Conservation (phyloP, 2,888 invertebrate species). For the Anthophora plumipes region DNA sequence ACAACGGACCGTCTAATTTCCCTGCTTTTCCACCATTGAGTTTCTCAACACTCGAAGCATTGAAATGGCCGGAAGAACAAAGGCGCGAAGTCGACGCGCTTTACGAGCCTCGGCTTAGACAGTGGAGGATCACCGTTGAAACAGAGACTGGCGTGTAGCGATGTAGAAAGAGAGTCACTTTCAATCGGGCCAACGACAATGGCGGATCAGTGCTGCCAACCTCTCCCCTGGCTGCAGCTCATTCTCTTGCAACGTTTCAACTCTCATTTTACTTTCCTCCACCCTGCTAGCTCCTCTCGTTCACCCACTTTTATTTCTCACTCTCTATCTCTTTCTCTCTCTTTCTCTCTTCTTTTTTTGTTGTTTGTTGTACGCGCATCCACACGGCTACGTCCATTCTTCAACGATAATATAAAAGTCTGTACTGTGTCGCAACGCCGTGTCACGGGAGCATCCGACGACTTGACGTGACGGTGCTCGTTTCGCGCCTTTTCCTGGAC, state of each 20-base stretch:
- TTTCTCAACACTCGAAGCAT: constrained; percentile 1
- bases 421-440: constrained; percentile 40
- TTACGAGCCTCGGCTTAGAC: not conserved
- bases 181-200: constrained; percentile 52
- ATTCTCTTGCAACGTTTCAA: constrained; percentile 30
- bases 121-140: constrained; percentile 23
- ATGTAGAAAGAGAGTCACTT: constrained; percentile 45
- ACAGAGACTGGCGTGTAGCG: constrained; percentile 20
- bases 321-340: not conserved
- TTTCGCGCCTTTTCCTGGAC: constrained; percentile 38
- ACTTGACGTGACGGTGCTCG: constrained; percentile 26
- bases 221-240: constrained; percentile 22
- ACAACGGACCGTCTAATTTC: not conserved
- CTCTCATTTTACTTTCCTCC: not conserved
- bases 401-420: constrained; percentile 65
- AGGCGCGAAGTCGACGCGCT: not conserved
- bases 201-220: constrained; percentile 51
- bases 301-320: not conserved
- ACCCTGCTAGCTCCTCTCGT: not conserved
- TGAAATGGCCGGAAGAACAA: constrained; percentile 13
- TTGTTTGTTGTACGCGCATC: constrained; percentile 8
- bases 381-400: constrained; percentile 25
- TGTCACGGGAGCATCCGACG: constrained; percentile 29
- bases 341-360: not conserved
- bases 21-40: not conserved